Conservation (phyloP, 2,888 invertebrate genomes). For the Piscicola geometra region DNA sequence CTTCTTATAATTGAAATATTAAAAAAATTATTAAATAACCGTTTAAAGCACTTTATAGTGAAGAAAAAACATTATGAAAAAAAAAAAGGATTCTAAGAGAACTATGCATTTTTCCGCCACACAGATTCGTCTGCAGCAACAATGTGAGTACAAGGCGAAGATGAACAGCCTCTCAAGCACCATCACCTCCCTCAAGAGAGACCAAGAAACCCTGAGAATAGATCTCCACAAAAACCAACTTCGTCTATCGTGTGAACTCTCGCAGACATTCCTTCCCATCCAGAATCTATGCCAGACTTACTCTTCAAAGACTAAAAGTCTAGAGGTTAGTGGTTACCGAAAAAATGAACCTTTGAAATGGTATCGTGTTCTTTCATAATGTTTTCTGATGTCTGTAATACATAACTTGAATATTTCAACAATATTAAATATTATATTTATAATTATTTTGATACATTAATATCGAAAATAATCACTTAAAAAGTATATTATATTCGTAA, state of each 20-base stretch:
- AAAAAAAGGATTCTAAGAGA: neutral
- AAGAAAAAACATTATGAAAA: neutral
- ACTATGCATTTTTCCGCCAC: neutral
- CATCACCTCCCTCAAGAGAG: neutral
- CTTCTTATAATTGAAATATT: too few species aligned
- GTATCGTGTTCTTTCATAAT: too few species aligned
- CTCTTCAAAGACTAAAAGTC: neutral
- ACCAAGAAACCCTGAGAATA: neutral
- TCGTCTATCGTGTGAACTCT: neutral
- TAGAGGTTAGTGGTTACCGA: neutral
- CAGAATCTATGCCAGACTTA: neutral
- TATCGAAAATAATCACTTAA: too few species aligned
- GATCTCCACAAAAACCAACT: slow-evolving; percentile 1
- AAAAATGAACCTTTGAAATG: too few species aligned
- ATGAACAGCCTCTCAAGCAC: neutral
- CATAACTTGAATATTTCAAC: too few species aligned
- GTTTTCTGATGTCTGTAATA: too few species aligned
- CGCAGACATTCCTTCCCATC: neutral
- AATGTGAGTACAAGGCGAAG: neutral
- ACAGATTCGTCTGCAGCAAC: neutral
- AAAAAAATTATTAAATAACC: too few species aligned
- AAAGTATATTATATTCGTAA: too few species aligned
- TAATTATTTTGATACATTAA: too few species aligned
- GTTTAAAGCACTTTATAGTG: too few species aligned
- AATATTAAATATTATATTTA: too few species aligned